phyloP scores from a whole-genome alignment of 2,113 vertebrate species.

The Mixornis gularis region DNA sequence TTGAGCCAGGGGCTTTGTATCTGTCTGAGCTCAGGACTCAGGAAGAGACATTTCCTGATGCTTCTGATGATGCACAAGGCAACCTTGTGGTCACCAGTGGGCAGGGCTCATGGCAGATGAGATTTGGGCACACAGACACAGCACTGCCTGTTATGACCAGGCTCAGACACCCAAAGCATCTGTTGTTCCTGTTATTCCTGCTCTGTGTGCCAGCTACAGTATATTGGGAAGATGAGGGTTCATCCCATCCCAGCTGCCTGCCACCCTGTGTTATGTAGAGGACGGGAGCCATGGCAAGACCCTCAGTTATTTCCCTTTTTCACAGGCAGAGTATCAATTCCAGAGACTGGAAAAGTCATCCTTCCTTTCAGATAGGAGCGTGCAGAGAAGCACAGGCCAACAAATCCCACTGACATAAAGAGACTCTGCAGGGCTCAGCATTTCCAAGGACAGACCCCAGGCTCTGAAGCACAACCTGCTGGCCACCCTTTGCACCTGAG shows the following conservation, averaged over 20 bases:
- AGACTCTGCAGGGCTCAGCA: not conserved
- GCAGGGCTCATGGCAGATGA: not conserved
- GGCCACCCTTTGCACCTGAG: not conserved
- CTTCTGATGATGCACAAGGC: not conserved
- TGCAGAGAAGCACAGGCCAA: not conserved
- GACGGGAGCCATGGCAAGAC: not conserved
- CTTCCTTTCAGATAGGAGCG: not conserved
- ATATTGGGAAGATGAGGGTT: not conserved
- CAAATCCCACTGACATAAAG: not conserved
- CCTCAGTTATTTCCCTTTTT: not conserved
- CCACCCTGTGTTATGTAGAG: not conserved
- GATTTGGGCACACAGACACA: not conserved
- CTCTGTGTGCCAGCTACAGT: not conserved
- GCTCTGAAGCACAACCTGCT: not conserved
- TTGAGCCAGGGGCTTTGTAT: not conserved
- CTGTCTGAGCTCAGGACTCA: not conserved
- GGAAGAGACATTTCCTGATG: not conserved
- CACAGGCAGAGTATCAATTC: not conserved
- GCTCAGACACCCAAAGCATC: not conserved
- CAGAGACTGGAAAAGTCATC: not conserved
- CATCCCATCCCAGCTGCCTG: not conserved
- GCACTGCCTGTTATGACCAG: not conserved
- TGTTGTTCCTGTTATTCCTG: not conserved
- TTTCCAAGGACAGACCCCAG: not conserved
- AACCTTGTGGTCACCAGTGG: not conserved